Base-by-base conservation (phyloP, 2,113 vertebrate species). In the Oostethus manadensis region DNA sequence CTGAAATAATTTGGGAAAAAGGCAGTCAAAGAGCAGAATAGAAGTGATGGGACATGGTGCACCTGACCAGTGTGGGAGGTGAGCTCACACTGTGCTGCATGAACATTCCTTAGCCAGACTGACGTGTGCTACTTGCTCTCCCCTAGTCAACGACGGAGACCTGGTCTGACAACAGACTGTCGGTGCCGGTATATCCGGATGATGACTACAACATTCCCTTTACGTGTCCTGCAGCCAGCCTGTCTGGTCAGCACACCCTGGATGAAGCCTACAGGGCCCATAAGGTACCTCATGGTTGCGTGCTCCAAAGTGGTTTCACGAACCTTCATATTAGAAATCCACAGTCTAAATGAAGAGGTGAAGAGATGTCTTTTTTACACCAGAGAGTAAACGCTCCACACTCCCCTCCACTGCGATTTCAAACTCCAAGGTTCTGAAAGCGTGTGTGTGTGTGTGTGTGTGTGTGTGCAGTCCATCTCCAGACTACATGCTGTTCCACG, bases 401-500 rank as follows among this genome's bases (percentile, higher is more conserved):
- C 23, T 26, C 23, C 9, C 10, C 35, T 38, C 10, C 35, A 38
- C 35, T 38, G 8, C 10, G 9, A 38, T 10, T 38, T 38, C 10
- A 38, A 11, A 38, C 10, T 38, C 10, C 1, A 38, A 38, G 35
- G 35, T 38, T 38, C 35, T 38, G 35, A 38, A 9, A 38, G 11
- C 15, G 45, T 18, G 14, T 5, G 10, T 13, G 1, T 46, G 14
- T 46, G n/a, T 44, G 38, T 54, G 21, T 55, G n/a, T 46, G 17
- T 46, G 53, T 58, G 35, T 58, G 62, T 61, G 18, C 35, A 88
- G 16, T 87, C 88, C 38, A 93, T 84, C 62, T 89, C 86, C 69
- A 92, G 91, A 56, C 88, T 88, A 23, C 49, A 58, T 1, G 65
- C 54, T 42, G 89, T 88, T 5, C 89, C 91, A 5, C 83, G 85